Evolutionary conservation across 2,888 invertebrate species (phyloP).

Genomic region (Kuschelorhynchus macadamiae): DNA sequence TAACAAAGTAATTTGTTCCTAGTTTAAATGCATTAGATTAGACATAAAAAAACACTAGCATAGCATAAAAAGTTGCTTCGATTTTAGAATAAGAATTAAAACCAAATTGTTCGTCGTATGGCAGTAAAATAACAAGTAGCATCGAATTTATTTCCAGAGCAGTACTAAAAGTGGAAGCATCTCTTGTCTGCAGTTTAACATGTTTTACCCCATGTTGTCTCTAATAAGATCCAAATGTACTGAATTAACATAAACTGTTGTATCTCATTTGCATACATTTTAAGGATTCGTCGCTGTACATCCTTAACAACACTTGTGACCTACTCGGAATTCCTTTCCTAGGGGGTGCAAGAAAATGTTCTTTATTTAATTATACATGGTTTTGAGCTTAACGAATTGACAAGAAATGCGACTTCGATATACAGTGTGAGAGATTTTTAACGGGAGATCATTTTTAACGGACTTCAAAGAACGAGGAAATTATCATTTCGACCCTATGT

Average conservation of each 20-base stretch:
- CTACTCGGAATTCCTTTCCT: not conserved
- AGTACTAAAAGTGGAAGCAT: not conserved
- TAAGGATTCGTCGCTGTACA: conserved; percentile 18
- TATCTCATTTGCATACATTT: conserved; percentile 29
- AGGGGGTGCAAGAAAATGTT: conserved; percentile 5
- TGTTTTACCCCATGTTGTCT: conserved; percentile 2
- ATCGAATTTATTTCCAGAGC: not conserved
- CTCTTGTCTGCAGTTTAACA: conserved; percentile 1
- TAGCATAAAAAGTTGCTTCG: not conserved
- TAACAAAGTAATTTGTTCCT: too few relatives aligned
- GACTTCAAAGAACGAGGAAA: too few relatives aligned
- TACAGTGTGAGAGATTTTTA: not conserved
- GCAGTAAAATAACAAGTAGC: not conserved
- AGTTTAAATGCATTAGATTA: too few relatives aligned
- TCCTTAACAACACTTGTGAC: conserved; percentile 20
- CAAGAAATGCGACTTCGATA: not conserved
- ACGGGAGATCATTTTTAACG: not conserved
- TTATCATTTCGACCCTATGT: too few relatives aligned
- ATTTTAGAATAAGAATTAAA: conserved; percentile 4
- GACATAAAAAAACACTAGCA: too few relatives aligned
- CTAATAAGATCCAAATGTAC: conserved; percentile 9
- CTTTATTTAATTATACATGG: conserved; percentile 1
- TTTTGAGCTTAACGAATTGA: not conserved
- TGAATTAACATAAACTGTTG: conserved; percentile 22
- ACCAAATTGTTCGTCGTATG: not conserved